Evolutionary conservation across 2,113 vertebrate genomes (phyloP), one percentile per base, ranked within the genome.

Genomic region (Atlantisia rogersi): DNA sequence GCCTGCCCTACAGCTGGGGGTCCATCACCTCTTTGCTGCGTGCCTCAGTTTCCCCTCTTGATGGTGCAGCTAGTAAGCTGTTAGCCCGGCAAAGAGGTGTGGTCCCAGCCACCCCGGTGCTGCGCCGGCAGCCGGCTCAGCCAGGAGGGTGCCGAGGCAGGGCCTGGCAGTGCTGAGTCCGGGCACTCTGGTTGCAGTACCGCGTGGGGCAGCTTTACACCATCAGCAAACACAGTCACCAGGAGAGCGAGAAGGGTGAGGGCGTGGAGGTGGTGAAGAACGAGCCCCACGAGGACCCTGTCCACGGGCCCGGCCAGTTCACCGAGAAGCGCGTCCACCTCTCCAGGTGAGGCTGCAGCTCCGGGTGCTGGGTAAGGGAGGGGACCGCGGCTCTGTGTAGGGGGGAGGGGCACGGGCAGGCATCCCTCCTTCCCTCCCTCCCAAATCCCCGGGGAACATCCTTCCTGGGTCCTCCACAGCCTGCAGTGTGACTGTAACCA

Each of bases 181-280:
- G 1, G 70, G 55, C 4, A 1, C 71, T 89, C 44, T 87, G 76
- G 12, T 74, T 50, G 79, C 97, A 98, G 98, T 99, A 99, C 93
- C 98, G 97, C 67, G 98, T 99, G 16, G 99, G 99, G 35, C 99
- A 99, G 98, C 98, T 99, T 86, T 99, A 99, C 95, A 99, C 99
- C 98, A 99, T 99, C 98, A 99, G 98, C 93, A 99, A 99, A 95
- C 99, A 99, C 98, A 98, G 99, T 93, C 98, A 98, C 73, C 99
- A 99, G 97, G 98, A 99, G 98, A 99, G 99, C 3, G 98, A 98
- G 35, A 98, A 98, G 44, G 99, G 99, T 1, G 99, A 99, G 87
- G 99, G 99, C 0, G 98, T 99, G 90, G 98, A 99, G 97, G 99
- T 99, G 95, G 97, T 99, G 95, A 98, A 93, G 89, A 99, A 99